Conservation (phyloP, 2,113 vertebrate genomes). For the Vombatus ursinus region DNA sequence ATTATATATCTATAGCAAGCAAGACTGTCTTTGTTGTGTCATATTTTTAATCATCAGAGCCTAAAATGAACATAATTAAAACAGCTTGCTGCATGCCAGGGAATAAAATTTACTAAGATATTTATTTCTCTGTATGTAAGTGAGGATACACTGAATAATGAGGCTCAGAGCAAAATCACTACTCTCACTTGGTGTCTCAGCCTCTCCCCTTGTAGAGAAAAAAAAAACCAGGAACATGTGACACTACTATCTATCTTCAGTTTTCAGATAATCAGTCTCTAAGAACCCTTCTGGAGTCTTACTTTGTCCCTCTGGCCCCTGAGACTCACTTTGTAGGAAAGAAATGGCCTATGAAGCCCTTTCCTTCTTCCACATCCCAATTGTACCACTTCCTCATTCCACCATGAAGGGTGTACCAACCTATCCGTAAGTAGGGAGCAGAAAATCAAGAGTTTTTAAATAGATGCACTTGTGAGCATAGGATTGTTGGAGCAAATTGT, state of each 20-base stretch:
- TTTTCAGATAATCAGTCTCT: not conserved
- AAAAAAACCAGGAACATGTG: not conserved
- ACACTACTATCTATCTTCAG: not conserved
- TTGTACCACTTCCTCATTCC: not conserved
- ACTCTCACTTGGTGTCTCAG: not conserved
- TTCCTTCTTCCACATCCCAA: not conserved
- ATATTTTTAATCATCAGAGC: not conserved
- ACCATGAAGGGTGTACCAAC: not conserved
- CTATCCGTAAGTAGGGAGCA: not conserved
- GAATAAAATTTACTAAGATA: not conserved
- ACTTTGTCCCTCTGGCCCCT: not conserved
- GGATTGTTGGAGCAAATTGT: not conserved
- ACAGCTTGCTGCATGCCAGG: not conserved
- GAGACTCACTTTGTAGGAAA: not conserved
- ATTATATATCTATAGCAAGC: constrained; percentile 1
- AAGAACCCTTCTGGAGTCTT: not conserved
- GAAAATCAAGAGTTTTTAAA: not conserved
- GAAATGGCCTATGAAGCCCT: not conserved
- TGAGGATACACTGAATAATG: not conserved
- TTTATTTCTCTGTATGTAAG: not conserved
- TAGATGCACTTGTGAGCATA: not conserved
- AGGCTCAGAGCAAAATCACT: not conserved
- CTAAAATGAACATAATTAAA: not conserved
- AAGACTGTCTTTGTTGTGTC: not conserved
- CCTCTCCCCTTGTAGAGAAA: not conserved